These are phyloP conservation scores for Nemurella pictetii DNA, from an alignment of 2,888 invertebrate genomes.

Conservation along the genomic window DNA sequence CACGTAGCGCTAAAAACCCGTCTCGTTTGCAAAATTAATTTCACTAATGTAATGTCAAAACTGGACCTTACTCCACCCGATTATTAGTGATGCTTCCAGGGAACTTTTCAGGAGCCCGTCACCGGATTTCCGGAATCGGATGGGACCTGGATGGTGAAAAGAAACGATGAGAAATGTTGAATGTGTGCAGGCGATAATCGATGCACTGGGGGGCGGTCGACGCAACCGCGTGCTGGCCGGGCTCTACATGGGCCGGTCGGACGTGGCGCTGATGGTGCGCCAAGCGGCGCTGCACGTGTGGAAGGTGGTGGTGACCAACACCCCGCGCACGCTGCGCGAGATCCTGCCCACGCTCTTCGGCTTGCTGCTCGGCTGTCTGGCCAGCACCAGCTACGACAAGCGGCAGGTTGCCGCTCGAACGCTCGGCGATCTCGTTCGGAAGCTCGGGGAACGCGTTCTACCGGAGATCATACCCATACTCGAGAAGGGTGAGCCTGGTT, in stretches of 20 bases:
- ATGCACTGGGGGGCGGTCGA: constrained; percentile 83
- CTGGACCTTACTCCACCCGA: too few species aligned
- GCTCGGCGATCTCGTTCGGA: constrained; percentile 90
- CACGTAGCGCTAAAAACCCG: too few species aligned
- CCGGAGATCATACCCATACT: constrained; percentile 98
- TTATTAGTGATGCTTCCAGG: too few species aligned
- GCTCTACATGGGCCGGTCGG: constrained; percentile 95
- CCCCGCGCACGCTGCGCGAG: constrained; percentile 93
- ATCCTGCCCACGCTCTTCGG: constrained; percentile 94
- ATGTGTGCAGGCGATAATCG: constrained; percentile 82
- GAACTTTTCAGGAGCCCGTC: too few species aligned
- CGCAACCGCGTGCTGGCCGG: constrained; percentile 92
- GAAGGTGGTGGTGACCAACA: constrained; percentile 99
- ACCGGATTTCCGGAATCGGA: too few species aligned
- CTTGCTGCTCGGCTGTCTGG: constrained; percentile 88
- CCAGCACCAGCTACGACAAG: constrained; percentile 95
- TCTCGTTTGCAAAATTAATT: too few species aligned
- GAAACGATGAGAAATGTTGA: too few species aligned
- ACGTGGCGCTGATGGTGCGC: constrained; percentile 94
- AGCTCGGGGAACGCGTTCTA: constrained; percentile 94
- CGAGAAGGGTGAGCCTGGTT: constrained; percentile 64
- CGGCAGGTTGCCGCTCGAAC: constrained; percentile 95
- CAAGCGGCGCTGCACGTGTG: constrained; percentile 98
- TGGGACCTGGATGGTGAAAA: too few species aligned
- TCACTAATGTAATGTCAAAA: too few species aligned